A percentile compares a stretch with the other conserved stretches of the same genome.
phyloP scores from a whole-genome alignment of 2,888 invertebrate species.

The Phrixothrix hirtus region DNA sequence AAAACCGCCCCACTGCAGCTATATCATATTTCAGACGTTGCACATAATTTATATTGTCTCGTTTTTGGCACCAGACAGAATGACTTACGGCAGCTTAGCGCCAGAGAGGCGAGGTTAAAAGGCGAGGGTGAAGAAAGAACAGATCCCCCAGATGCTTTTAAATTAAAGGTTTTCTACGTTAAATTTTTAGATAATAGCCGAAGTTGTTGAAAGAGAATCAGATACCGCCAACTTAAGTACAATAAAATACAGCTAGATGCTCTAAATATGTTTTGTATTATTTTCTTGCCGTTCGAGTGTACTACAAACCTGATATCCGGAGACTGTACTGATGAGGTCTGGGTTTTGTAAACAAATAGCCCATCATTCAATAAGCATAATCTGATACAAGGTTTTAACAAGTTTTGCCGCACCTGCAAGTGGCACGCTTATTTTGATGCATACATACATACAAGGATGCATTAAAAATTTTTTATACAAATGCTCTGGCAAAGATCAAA shows the following conservation, averaged over 20 bases:
- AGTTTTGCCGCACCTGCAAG: slow-evolving; percentile 11
- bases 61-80: slow-evolving; percentile 16
- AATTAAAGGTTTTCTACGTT: neutral
- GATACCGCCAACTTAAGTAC: neutral
- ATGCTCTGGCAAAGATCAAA: too few relatives aligned
- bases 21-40: slow-evolving; percentile 7
- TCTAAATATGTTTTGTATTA: neutral
- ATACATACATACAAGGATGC: too few relatives aligned
- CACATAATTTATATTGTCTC: slow-evolving; percentile 9
- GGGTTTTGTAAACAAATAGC: slow-evolving; percentile 9
- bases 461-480: too few relatives aligned
- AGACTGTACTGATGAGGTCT: slow-evolving; percentile 3
- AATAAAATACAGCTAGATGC: neutral
- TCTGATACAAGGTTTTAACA: slow-evolving; percentile 3
- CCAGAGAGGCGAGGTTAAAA: slow-evolving; percentile 15
- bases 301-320: too few relatives aligned
- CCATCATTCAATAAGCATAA: slow-evolving; percentile 2
- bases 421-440: slow-evolving; percentile 6
- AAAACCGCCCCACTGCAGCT: neutral
- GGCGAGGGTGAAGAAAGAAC: slow-evolving; percentile 13
- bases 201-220: slow-evolving; percentile 11
- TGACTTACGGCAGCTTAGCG: slow-evolving; percentile 20
- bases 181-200: too few relatives aligned
- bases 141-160: slow-evolving; percentile 17
- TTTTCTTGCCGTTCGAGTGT: too few relatives aligned